Percentiles rank a stretch among this genome's conserved stretches.
These are phyloP conservation scores for Drosophila paulistorum DNA, from an alignment of 1,140 invertebrate genomes.

Conservation along the genomic window DNA sequence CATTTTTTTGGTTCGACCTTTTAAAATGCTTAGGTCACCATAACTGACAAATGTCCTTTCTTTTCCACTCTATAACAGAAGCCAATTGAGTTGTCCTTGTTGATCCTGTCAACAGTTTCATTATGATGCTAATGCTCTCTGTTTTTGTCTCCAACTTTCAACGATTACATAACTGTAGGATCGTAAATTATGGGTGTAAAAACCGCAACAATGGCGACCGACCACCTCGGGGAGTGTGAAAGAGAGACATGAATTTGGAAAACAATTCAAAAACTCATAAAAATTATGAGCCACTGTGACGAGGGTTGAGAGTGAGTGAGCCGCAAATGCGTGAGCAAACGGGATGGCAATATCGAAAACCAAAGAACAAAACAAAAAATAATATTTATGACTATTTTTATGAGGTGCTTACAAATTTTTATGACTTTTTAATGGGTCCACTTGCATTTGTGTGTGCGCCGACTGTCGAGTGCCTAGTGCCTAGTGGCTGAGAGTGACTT, in stretches of 20 bases:
- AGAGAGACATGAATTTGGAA: constrained; percentile 56
- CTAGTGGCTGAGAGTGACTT: constrained; percentile 28
- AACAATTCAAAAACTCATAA: constrained; percentile 79
- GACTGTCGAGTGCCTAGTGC: constrained; percentile 21
- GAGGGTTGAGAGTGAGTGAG: constrained; percentile 51
- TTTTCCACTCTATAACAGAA: constrained; percentile 32
- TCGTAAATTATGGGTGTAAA: constrained; percentile 64
- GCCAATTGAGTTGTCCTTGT: constrained; percentile 53
- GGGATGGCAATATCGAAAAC: constrained; percentile 19
- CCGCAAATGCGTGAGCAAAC: constrained; percentile 21
- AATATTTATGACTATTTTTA: constrained; percentile 83
- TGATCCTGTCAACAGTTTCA: constrained; percentile 20
- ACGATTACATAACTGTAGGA: constrained; percentile 54
- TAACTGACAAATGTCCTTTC: background rate
- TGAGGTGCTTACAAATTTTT: constrained; percentile 83
- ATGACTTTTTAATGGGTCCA: constrained; percentile 82
- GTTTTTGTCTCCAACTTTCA: constrained; percentile 9
- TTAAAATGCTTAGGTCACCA: background rate
- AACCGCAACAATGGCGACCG: constrained; percentile 74
- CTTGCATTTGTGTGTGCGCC: constrained; percentile 42
- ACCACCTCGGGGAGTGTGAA: constrained; percentile 49
- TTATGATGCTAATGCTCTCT: constrained; percentile 15
- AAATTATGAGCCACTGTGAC: constrained; percentile 74
- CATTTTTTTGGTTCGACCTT: background rate
- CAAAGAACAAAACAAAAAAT: constrained; percentile 46